Evolutionary conservation across 1,140 invertebrate genomes (phyloP), one percentile per base, ranked within the genome.

Genomic region (Chionoecetes opilio): DNA sequence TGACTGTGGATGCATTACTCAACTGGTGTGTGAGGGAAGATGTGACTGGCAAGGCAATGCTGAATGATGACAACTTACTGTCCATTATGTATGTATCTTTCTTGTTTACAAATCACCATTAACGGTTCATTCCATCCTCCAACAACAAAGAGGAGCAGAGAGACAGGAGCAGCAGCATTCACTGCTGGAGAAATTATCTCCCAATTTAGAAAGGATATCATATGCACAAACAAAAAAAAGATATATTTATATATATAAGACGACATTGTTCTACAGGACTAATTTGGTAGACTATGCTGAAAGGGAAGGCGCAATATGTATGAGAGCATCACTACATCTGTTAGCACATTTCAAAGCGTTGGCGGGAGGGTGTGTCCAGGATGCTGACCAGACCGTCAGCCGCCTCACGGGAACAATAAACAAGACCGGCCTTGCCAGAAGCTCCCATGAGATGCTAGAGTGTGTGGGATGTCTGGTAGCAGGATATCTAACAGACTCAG

Each of bases 311-410:
- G 87, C 41, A 93, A 63, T 75, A 63, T 82, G 46, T 82, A 82
- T 88, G 86, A 86, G 92, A 84, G 93, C 93, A 82, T 90, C 93
- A 94, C 93, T 94, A 94, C 93, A n/a, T 82, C 93, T 94, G 93
- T 94, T 94, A 94, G 93, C 93, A 94, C 93, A 94, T 94, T 34
- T 94, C 93, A 94, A 89, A 89, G 82, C 86, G 82, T 31, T 90
- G 93, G 93, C 93, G 82, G 34, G 63, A 85, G 41, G 53, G 91
- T 31, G 38, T 41, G 38, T 84, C 82, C 53, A 46, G 21, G 38
- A 92, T 93, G 41, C 37, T 34, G 82, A 86, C 92, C 92, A 93
- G 38, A 87, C 63, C 63, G 63, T 75, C 63, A 75, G 63, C 63
- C 63, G 63, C 63, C 63, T 75, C 63, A 75, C 63, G n/a, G 63